phyloP scores from a whole-genome alignment of 2,113 vertebrate genomes.

The Catagonus wagneri region DNA sequence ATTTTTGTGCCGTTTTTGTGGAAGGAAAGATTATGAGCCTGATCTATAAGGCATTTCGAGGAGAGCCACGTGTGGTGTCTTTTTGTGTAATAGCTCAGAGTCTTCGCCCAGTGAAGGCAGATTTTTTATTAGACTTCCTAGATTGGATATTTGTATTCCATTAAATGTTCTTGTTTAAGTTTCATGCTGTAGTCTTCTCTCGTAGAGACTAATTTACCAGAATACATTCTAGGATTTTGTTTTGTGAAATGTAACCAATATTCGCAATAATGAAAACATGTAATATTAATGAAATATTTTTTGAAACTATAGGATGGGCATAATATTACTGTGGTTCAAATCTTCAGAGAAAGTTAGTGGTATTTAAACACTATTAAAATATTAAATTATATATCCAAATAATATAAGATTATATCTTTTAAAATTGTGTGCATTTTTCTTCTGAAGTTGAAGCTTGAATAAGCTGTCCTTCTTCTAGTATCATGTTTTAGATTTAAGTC shows the following conservation, averaged over 20 bases:
- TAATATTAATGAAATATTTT: slow-evolving; percentile 16
- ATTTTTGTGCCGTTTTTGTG: slow-evolving; percentile 66
- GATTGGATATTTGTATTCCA: slow-evolving; percentile 62
- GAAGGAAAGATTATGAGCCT: slow-evolving; percentile 59
- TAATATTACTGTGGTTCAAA: background rate
- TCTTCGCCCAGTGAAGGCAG: background rate
- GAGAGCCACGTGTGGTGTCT: background rate
- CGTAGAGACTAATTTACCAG: slow-evolving; percentile 45
- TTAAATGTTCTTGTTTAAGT: slow-evolving; percentile 54
- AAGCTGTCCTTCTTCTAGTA: background rate
- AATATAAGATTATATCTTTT: background rate
- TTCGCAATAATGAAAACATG: slow-evolving; percentile 52
- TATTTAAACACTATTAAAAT: background rate
- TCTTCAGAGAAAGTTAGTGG: background rate
- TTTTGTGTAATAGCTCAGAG: slow-evolving; percentile 54
- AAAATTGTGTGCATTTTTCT: background rate
- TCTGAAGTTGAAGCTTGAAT: background rate
- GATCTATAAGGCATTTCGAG: slow-evolving; percentile 62
- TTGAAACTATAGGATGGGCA: background rate
- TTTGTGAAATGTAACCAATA: slow-evolving; percentile 61
- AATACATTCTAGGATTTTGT: slow-evolving; percentile 38
- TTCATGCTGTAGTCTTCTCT: slow-evolving; percentile 28
- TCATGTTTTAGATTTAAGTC: background rate
- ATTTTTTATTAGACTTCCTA: slow-evolving; percentile 62
- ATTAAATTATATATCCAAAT: background rate